phyloP scores from a whole-genome alignment of 2,113 vertebrate genomes.

The Hemicordylus capensis region DNA sequence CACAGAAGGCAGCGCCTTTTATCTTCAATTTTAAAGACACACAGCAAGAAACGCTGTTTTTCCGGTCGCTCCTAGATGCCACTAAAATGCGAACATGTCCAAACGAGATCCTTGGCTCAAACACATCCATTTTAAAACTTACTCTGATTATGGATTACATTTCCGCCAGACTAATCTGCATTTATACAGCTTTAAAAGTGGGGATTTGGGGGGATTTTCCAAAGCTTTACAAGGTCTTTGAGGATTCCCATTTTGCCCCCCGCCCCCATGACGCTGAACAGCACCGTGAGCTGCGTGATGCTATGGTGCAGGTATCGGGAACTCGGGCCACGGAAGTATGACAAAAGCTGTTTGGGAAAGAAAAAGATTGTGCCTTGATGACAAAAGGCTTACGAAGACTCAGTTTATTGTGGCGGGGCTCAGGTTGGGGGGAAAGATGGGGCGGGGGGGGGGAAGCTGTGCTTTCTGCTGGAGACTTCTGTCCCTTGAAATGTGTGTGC shows the following conservation, averaged over 20 bases:
- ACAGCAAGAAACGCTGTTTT: not conserved
- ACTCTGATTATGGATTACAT: slow-evolving; percentile 18
- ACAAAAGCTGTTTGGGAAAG: not conserved
- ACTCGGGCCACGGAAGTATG: not conserved
- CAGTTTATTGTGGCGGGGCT: not conserved
- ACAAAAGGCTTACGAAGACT: not conserved
- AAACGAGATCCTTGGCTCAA: not conserved
- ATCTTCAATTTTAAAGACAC: not conserved
- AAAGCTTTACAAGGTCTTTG: slow-evolving; percentile 19
- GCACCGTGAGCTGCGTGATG: not conserved
- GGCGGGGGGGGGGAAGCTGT: too few species aligned
- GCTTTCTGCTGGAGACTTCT: not conserved
- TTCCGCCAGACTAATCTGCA: slow-evolving; percentile 5
- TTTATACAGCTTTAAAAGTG: slow-evolving; percentile 26
- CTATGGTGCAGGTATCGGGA: not conserved
- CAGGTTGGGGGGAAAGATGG: too few species aligned
- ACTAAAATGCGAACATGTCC: not conserved
- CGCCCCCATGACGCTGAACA: not conserved
- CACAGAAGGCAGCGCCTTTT: not conserved
- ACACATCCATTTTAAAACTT: not conserved
- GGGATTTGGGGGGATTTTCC: slow-evolving; percentile 12
- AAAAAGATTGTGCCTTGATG: not conserved
- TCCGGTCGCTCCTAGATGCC: not conserved
- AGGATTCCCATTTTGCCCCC: not conserved
- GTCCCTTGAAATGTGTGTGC: not conserved